Evolutionary conservation across 2,888 invertebrate genomes (phyloP), one percentile per base, ranked within the genome.

Genomic region (Elegia similella): DNA sequence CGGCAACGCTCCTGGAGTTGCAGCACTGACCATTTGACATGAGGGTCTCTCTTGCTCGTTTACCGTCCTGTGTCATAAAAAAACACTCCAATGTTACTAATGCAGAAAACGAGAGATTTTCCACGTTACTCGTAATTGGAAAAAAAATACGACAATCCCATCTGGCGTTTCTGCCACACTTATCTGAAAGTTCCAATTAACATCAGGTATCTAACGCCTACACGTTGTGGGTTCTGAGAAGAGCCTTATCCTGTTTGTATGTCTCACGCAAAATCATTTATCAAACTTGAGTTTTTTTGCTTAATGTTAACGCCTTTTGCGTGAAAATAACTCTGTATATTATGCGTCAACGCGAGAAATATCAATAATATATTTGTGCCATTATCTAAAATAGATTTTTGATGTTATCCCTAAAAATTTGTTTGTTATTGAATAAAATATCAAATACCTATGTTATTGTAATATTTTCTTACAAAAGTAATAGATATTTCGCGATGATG

Each of bases 191-290:
- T 7, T 50, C 13, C 48, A 50, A 50, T 50, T 34, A 16, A 50
- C 15, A 34, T 34, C 16, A 15, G 12, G 5, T 34, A 12, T 16
- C 34, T 17, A 17, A 34, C 50, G 16, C 50, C 50, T 17, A 50
- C 50, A 12, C 34, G 8, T 16, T 17, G 50, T 34, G 50, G 50
- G 50, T 16, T 34, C 16, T 16, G 15, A 38, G 23, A 23, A 23
- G 5, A 23, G 23, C 34, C 6, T 50, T 50, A 50, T 50, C 50
- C 16, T 12, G 50, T 50, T 50, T 34, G 34, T 50, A 50, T 34
- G 34, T 34, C 50, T 34, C 12, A 7, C 17, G 17, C 12, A 16
- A 7, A 50, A 16, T 34, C 50, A 50, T 50, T 50, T 50, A 17
- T 50, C 34, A 50, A 16, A 34, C 50, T 50, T 15, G 16, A 17